Conservation (phyloP, 2,113 vertebrate species). For the Amazona guildingii region DNA sequence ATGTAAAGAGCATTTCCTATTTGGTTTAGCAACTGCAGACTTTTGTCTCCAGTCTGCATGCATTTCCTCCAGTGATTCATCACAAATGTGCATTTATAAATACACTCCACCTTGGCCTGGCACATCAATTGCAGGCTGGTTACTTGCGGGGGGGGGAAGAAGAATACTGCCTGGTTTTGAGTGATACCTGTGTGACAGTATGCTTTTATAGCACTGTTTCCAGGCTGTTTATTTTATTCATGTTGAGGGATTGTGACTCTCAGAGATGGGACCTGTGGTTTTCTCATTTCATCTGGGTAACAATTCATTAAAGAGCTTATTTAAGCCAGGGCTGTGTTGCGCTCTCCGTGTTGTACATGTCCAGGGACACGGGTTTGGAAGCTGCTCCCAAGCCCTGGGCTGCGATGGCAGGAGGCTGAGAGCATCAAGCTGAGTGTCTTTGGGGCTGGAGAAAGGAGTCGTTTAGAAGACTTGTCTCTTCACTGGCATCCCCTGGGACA, state of each 20-base stretch:
- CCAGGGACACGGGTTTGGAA: background rate
- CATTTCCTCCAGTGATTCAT: slow-evolving; percentile 79
- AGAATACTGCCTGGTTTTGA: background rate
- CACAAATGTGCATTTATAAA: slow-evolving; percentile 75
- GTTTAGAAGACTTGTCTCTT: background rate
- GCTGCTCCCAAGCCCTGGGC: background rate
- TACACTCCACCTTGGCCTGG: slow-evolving; percentile 71
- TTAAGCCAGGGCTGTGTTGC: background rate
- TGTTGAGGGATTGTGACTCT: background rate
- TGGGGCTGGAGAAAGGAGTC: background rate
- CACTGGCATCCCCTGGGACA: background rate
- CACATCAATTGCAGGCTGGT: slow-evolving; percentile 1
- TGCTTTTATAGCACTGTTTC: background rate
- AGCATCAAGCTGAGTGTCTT: too few relatives aligned
- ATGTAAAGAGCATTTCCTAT: slow-evolving; percentile 77
- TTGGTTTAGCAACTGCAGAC: slow-evolving; percentile 74
- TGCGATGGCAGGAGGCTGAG: background rate
- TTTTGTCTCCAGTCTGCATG: slow-evolving; percentile 78
- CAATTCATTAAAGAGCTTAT: slow-evolving; percentile 1
- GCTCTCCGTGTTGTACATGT: background rate
- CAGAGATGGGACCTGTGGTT: slow-evolving; percentile 12
- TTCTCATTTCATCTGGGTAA: slow-evolving; percentile 7
- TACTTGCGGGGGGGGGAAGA: background rate
- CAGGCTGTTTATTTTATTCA: slow-evolving; percentile 23
- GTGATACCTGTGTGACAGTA: slow-evolving; percentile 10